These are phyloP conservation scores for Drosophila conformis DNA, from an alignment of 2,888 invertebrate genomes.

Conservation along the genomic window DNA sequence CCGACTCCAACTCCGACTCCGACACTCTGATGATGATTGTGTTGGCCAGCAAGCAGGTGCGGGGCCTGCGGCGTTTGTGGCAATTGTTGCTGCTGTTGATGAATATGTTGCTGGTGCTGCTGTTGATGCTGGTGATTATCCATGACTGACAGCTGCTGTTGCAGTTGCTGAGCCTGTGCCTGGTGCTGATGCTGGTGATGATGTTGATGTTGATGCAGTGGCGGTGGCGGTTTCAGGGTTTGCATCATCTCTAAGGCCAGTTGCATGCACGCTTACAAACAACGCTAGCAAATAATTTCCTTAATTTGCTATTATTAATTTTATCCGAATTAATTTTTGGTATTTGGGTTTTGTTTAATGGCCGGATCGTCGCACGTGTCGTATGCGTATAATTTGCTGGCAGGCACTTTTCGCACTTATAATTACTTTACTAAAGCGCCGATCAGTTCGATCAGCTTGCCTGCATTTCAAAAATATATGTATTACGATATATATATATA, in stretches of 20 bases:
- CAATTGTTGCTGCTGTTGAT: constrained; percentile 73
- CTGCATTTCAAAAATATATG: constrained; percentile 15
- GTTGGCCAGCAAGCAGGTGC: constrained; percentile 69
- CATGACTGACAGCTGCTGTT: constrained; percentile 75
- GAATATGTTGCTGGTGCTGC: constrained; percentile 67
- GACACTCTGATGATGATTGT: constrained; percentile 52
- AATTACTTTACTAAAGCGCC: constrained; percentile 2
- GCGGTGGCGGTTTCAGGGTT: constrained; percentile 83
- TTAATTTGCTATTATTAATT: constrained; percentile 4
- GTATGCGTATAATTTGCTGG: constrained; percentile 22
- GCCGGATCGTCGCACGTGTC: constrained; percentile 34
- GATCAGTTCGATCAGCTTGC: constrained; percentile 10
- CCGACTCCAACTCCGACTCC: constrained; percentile 22
- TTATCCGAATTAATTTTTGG: not conserved
- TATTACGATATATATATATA: not conserved
- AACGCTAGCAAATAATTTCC: constrained; percentile 26
- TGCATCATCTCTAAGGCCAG: constrained; percentile 83
- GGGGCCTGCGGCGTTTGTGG: constrained; percentile 72
- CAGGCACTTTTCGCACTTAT: constrained; percentile 39
- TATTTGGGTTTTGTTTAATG: constrained; percentile 2
- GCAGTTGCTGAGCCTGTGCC: constrained; percentile 54
- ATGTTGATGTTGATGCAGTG: constrained; percentile 74
- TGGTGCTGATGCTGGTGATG: constrained; percentile 58
- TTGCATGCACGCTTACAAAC: constrained; percentile 62
- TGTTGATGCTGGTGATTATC: constrained; percentile 64